Conservation (phyloP, 35 echinoderm and acorn worm genomes). For the Ophioderma brevispina region DNA sequence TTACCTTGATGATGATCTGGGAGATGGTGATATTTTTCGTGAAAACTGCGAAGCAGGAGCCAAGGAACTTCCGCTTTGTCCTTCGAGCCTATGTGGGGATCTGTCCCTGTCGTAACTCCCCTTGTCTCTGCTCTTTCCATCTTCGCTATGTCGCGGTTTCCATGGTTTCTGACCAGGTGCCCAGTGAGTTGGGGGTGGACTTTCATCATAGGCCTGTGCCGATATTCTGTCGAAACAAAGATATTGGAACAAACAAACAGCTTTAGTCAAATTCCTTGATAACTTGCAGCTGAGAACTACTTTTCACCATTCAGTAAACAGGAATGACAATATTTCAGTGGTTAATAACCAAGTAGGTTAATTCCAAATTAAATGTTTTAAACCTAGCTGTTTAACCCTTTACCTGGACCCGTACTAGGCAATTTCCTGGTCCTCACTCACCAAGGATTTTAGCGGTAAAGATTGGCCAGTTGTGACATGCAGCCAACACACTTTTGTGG, state of each 20-base stretch:
- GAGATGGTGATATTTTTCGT: background rate
- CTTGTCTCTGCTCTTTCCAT: background rate
- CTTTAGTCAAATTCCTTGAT: background rate
- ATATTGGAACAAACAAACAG: background rate
- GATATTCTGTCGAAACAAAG: background rate
- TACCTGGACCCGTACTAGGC: too few species aligned
- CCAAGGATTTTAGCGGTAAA: too few species aligned
- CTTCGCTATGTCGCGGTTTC: slow-evolving; percentile 26
- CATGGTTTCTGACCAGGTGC: slow-evolving; percentile 83
- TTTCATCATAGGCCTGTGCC: slow-evolving; percentile 58
- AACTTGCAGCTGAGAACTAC: too few species aligned
- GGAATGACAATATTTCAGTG: too few species aligned
- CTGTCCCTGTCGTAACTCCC: background rate
- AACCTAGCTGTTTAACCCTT: too few species aligned
- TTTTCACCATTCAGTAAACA: too few species aligned
- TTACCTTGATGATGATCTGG: background rate
- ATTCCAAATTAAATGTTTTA: too few species aligned
- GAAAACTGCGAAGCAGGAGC: background rate
- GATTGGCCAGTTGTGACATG: too few species aligned
- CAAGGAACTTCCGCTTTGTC: background rate
- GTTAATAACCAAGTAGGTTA: too few species aligned
- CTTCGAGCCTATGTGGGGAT: background rate
- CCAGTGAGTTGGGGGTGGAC: slow-evolving; percentile 95
- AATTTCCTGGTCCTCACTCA: too few species aligned
- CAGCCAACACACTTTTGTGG: too few species aligned